Evolutionary conservation across 1,140 invertebrate genomes (phyloP), one percentile per base, ranked within the genome.

Genomic region (Pectinophora gossypiella): DNA sequence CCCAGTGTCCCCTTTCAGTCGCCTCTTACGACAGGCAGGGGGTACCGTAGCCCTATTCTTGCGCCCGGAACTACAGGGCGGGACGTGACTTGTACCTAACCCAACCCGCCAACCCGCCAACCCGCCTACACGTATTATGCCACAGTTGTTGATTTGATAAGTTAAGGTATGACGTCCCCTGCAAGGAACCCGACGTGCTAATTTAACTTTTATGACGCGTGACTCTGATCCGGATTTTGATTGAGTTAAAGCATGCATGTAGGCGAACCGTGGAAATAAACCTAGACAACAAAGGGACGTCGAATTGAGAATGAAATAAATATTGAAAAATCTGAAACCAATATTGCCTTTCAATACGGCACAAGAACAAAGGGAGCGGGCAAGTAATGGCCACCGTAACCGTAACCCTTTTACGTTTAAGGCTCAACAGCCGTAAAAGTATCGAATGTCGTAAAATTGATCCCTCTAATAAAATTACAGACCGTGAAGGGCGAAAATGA

Each of bases 381-480:
- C 19, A 59, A 58, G 63, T 63, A 62, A 69, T 53, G 52, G 48
- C 47, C 36, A 56, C 48, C 46, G 56, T 68, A 64, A 63, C 51
- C 36, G 59, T 62, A 71, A 72, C 68, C 68, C 70, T 71, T 75
- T 67, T 67, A 71, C 64, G 59, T 54, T 72, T 68, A 65, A 67
- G 64, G 56, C 57, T 65, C 64, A 64, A 76, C 61, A 67, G 59
- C 68, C 65, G 60, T 76, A 73, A 73, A 72, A 68, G 70, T 73
- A 73, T 76, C 59, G 64, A 68, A 63, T 64, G 59, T 66, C 72
- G 64, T 76, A 76, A 76, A 76, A 68, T 71, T 72, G 62, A 72
- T 70, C 69, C 67, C 55, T 12, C 52, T 64, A 70, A 72, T 75
- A 72, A 75, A 75, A 72, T 75, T 70, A 70, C 64, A 55, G 54